These are phyloP conservation scores for Caracal caracal DNA, from an alignment of 2,113 vertebrate species.

Conservation along the genomic window DNA sequence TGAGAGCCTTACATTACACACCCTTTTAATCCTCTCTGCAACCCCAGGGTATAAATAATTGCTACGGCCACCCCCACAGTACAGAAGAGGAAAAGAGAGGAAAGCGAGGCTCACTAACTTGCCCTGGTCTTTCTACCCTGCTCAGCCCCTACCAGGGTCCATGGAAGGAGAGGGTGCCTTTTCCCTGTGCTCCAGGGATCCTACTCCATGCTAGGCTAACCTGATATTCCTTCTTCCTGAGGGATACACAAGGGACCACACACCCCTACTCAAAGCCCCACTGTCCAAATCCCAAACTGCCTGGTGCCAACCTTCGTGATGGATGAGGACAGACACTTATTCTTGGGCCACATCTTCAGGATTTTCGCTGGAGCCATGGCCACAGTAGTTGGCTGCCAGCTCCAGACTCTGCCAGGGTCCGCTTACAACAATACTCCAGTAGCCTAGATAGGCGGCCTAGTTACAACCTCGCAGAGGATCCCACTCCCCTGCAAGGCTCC, in stretches of 20 bases:
- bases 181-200: background rate
- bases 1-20: background rate
- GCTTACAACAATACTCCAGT: background rate
- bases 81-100: background rate
- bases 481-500: background rate
- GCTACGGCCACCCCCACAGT: background rate
- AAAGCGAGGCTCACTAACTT: background rate
- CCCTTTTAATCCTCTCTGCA: background rate
- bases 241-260: background rate
- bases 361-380: background rate
- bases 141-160: background rate
- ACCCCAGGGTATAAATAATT: background rate
- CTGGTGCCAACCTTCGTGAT: background rate
- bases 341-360: background rate
- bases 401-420: background rate
- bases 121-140: background rate
- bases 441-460: background rate
- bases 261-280: background rate
- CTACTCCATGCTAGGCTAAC: background rate
- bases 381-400: rapidly evolving
- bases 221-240: background rate
- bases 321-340: background rate
- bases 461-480: background rate
- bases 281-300: background rate
- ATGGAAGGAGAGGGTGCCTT: background rate